Evolutionary conservation across 1,140 invertebrate species (phyloP).

Genomic region (Sminthurinus signatus): DNA sequence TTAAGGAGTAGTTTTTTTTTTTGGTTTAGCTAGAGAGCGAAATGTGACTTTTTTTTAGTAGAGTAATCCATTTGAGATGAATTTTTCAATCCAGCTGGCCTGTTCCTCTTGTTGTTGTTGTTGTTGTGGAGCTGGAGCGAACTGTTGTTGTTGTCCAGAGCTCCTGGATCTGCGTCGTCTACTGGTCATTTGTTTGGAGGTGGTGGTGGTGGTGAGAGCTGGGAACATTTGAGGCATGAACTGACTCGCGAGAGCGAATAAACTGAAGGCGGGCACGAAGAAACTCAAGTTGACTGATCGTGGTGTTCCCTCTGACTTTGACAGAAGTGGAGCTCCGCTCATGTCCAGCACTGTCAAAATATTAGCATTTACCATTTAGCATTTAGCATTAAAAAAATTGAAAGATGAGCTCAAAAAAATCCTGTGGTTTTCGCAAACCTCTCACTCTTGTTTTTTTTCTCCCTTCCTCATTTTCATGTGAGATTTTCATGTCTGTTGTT

Average conservation of each 20-base stretch:
- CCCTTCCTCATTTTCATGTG: not conserved
- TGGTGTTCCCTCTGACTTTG: constrained; percentile 4
- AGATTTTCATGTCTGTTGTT: no score
- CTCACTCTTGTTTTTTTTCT: not conserved
- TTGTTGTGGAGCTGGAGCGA: not conserved
- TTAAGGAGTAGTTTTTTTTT: no score
- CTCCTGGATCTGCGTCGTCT: not conserved
- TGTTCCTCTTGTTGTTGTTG: constrained; percentile 1
- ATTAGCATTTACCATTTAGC: no score
- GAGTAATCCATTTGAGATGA: constrained; percentile 25
- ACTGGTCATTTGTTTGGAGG: constrained; percentile 18
- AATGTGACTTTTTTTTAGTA: constrained; percentile 14
- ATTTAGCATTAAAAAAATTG: no score
- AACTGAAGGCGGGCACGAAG: constrained; percentile 39
- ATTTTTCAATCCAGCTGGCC: constrained; percentile 22
- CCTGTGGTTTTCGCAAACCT: not conserved
- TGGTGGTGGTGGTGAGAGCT: constrained; percentile 30
- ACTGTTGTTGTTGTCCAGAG: not conserved
- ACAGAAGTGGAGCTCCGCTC: constrained; percentile 8
- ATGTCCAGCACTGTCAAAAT: constrained; percentile 26
- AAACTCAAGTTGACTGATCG: constrained; percentile 37
- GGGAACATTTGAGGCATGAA: constrained; percentile 40
- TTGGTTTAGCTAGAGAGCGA: no score
- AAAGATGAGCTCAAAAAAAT: no score
- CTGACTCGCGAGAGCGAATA: constrained; percentile 35